Evolutionary conservation across 2,113 vertebrate species (phyloP), one percentile per base, ranked within the genome.

Genomic region (Microtus oregoni): DNA sequence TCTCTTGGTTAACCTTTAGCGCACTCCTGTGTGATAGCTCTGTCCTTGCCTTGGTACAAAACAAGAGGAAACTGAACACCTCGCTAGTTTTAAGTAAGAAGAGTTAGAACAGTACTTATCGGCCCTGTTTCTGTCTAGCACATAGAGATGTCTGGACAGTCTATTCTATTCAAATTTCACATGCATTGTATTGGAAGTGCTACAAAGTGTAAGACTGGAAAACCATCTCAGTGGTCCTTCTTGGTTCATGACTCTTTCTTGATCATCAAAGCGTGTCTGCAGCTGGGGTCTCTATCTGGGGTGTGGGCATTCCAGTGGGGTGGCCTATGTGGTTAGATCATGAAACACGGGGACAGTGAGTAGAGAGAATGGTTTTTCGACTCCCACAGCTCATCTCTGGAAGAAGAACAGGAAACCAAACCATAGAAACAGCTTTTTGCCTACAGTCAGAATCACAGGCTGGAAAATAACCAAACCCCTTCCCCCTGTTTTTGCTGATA

Each of bases 21-120:
- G 65, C 35, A 28, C 72, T 89, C n/a, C 78, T 91, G 88, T 96
- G 95, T 95, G 90, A 38, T 68, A 96, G 96, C 90, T 94, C 91
- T 86, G 32, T 90, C 76, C 75, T 93, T 91, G 22, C 83, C 94
- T 47, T 20, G 14, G 0, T 79, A 96, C 61, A 70, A 95, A 94
- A 89, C 63, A 93, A 94, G 91, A 94, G 47, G 82, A 93, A 50
- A 92, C 67, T 50, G 38, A 93, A 86, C 72, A n/a, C 38, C 83
- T 65, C 30, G 50, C 68, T 22, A 32, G 87, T 72, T 32, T 67
- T 52, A 68, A 78, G 63, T 38, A 63, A 58, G 61, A 90, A 95
- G 52, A 95, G 6, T 68, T 35, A 89, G 61, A 89, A 44, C 50
- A 75, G 30, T 38, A 24, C 52, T 81, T 52, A 3, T 22, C 73